Percentiles rank a stretch among this genome's conserved stretches.
Evolutionary conservation across 2,113 vertebrate genomes (phyloP).

Genomic region (Panthera tigris): DNA sequence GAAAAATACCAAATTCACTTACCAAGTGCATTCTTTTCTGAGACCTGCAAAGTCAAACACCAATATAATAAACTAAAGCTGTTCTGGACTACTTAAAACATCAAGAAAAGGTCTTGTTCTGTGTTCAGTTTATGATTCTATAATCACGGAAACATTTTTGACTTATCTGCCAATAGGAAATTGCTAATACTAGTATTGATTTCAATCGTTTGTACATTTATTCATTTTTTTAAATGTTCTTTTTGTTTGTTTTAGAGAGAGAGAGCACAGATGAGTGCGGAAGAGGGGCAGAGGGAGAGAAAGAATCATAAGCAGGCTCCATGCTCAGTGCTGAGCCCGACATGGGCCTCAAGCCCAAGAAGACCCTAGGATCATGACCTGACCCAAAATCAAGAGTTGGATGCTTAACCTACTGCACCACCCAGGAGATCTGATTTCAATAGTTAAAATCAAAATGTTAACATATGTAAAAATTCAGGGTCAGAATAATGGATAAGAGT

Average conservation of each 20-base stretch:
- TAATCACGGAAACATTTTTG: background rate
- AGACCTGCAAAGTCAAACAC: slow-evolving; percentile 42
- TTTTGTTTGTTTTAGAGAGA: too few relatives aligned
- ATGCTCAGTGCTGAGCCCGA: too few relatives aligned
- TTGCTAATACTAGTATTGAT: slow-evolving; percentile 39
- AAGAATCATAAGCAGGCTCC: too few relatives aligned
- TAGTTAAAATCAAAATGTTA: slow-evolving; percentile 28
- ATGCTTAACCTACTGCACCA: too few relatives aligned
- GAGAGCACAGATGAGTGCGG: too few relatives aligned
- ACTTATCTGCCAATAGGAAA: background rate
- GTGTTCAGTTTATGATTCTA: slow-evolving; percentile 3
- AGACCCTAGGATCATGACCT: too few relatives aligned
- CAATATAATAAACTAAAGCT: slow-evolving; percentile 17
- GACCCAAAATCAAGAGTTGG: too few relatives aligned
- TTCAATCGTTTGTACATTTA: background rate
- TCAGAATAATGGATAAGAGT: background rate
- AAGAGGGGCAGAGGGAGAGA: too few relatives aligned
- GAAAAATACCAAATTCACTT: slow-evolving; percentile 50
- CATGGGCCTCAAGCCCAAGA: too few relatives aligned
- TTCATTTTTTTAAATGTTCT: too few relatives aligned
- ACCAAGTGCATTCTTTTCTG: slow-evolving; percentile 15
- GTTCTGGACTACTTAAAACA: slow-evolving; percentile 52
- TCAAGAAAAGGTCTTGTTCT: background rate
- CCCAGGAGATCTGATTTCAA: background rate
- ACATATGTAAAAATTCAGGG: background rate